Conservation (phyloP, 2,888 invertebrate species). For the Lomographa bimaculata region DNA sequence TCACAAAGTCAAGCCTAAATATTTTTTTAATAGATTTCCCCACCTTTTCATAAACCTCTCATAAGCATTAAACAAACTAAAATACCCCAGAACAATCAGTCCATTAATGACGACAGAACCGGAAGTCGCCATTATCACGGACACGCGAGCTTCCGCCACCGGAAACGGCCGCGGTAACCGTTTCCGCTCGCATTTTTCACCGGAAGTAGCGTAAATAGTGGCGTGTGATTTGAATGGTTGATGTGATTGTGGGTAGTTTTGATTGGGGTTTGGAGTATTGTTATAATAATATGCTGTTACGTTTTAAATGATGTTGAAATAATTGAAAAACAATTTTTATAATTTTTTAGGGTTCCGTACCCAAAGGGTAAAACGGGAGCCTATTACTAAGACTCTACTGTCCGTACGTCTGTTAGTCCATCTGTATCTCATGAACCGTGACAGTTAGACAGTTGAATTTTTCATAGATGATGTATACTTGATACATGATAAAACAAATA, state of each 20-base stretch:
- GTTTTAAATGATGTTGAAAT: no score
- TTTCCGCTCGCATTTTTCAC: conserved; percentile 69
- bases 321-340: no score
- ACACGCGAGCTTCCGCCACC: conserved; percentile 56
- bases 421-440: no score
- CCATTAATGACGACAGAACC: conserved; percentile 29
- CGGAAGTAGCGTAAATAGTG: conserved; percentile 57
- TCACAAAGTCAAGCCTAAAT: no score
- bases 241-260: conserved; percentile 11
- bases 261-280: no score
- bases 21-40: no score
- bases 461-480: conserved; percentile 1
- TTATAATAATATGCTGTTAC: no score
- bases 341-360: not conserved
- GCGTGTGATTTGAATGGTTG: conserved; percentile 25
- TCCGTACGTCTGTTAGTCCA: no score
- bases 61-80: conserved; percentile 1
- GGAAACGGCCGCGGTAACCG: conserved; percentile 67
- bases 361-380: not conserved
- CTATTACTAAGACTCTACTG: no score
- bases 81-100: conserved; percentile 23
- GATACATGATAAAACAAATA: no score
- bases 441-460: not conserved
- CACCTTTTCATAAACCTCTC: no score
- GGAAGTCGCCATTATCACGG: conserved; percentile 34